Percentiles rank a stretch among this genome's conserved stretches.
Evolutionary conservation across 1,140 invertebrate genomes (phyloP).

Genomic region (Pantala flavescens): DNA sequence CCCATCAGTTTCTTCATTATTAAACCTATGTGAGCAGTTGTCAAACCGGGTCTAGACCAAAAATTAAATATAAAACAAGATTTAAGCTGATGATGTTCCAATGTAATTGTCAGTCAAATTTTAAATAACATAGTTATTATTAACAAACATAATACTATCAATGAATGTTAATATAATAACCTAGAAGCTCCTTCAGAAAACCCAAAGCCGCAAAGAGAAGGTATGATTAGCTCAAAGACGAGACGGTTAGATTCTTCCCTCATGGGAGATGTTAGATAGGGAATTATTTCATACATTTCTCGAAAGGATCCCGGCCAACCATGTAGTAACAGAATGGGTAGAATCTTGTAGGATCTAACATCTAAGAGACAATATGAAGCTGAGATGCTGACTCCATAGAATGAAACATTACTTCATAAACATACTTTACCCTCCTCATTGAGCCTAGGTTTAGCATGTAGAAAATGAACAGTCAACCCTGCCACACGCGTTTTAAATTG

Average conservation of each 20-base stretch:
- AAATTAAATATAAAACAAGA: background rate
- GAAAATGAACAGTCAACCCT: conserved; percentile 66
- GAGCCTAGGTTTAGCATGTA: conserved; percentile 45
- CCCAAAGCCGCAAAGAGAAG: conserved; percentile 75
- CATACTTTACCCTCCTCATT: conserved; percentile 23
- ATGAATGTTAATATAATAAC: background rate
- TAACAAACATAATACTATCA: no score
- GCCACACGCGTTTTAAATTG: conserved; percentile 55
- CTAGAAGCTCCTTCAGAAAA: conserved; percentile 59
- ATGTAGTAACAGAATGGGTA: conserved; percentile 66
- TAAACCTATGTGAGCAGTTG: conserved; percentile 49
- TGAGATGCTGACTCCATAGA: background rate
- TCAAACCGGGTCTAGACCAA: conserved; percentile 42
- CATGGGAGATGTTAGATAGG: conserved; percentile 46
- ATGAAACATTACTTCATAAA: conserved; percentile 33
- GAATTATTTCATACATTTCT: conserved; percentile 76
- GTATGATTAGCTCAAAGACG: conserved; percentile 67
- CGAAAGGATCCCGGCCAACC: conserved; percentile 85
- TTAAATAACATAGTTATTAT: no score
- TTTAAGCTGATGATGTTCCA: no score
- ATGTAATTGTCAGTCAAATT: no score
- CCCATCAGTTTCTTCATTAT: conserved; percentile 76
- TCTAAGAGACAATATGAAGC: background rate
- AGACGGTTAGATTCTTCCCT: conserved; percentile 44
- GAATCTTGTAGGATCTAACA: conserved; percentile 28